These are phyloP conservation scores for Odontesthes bonariensis DNA, from an alignment of 2,113 vertebrate genomes.

Conservation along the genomic window DNA sequence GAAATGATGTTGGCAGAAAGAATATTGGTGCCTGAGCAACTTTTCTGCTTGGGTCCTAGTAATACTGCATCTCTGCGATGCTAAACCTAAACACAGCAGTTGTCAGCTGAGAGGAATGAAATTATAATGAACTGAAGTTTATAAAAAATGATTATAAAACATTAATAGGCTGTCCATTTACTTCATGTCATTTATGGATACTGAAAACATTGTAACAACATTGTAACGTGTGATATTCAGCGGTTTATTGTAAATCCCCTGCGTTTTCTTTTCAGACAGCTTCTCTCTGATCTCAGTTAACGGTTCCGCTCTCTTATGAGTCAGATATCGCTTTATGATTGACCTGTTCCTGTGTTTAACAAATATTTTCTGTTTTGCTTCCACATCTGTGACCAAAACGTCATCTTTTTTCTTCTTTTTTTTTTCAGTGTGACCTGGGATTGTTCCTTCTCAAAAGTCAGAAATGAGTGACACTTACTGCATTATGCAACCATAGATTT, in stretches of 20 bases:
- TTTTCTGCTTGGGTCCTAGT: too few relatives aligned
- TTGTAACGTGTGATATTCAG: background rate
- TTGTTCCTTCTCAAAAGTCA: background rate
- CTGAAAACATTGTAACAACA: background rate
- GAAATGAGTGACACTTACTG: constrained; percentile 23
- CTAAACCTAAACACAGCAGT: too few relatives aligned
- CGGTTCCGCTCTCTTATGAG: constrained; percentile 15
- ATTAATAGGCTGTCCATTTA: background rate
- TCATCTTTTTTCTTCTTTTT: background rate
- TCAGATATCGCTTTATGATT: background rate
- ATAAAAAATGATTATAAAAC: background rate
- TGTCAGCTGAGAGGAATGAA: background rate
- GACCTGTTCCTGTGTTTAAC: background rate
- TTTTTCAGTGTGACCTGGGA: background rate
- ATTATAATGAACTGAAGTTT: background rate
- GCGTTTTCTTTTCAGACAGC: background rate
- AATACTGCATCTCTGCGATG: too few relatives aligned
- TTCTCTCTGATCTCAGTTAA: background rate
- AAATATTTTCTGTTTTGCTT: constrained; percentile 22
- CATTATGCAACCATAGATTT: background rate
- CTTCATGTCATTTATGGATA: background rate
- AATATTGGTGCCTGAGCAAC: too few relatives aligned
- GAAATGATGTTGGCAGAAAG: too few relatives aligned
- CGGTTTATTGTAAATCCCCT: rapidly evolving
- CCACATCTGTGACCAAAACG: constrained; percentile 9